Evolutionary conservation across 2,113 vertebrate genomes (phyloP).

Genomic region (Gasterosteus nipponicus): DNA sequence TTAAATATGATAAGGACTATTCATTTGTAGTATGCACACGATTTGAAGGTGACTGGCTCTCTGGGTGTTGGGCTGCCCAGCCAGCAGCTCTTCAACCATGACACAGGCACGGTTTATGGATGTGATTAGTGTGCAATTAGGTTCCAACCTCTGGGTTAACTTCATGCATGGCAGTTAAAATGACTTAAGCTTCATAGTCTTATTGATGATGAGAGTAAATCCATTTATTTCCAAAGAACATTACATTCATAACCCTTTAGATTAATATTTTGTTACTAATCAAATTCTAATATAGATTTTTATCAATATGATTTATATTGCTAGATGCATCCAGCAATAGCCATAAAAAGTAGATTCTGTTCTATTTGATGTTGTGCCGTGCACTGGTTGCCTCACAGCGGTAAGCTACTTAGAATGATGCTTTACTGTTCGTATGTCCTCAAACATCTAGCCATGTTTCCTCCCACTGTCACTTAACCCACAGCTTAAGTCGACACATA

Average conservation of each 20-base stretch:
- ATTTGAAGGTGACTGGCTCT: conserved; percentile 37
- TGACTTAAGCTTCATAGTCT: neutral
- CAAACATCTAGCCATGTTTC: neutral
- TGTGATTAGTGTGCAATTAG: conserved; percentile 1
- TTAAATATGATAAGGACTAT: conserved; percentile 36
- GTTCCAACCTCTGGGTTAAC: neutral
- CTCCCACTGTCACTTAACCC: neutral
- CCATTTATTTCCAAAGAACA: neutral
- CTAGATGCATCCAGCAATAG: neutral
- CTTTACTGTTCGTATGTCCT: neutral
- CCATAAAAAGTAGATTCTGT: neutral
- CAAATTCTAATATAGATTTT: neutral
- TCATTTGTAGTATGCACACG: conserved; percentile 19
- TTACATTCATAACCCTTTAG: neutral
- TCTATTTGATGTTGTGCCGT: neutral
- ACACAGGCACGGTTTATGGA: conserved; percentile 7
- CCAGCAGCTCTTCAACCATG: conserved; percentile 14
- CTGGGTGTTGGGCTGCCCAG: conserved; percentile 9
- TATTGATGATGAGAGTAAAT: neutral
- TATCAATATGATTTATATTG: neutral
- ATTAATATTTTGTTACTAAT: neutral
- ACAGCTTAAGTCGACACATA: neutral
- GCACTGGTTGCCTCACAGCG: neutral
- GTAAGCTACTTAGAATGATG: neutral
- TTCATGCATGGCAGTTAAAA: neutral